A percentile compares a stretch with the other conserved stretches of the same genome.
Conservation (phyloP, 2,888 invertebrate genomes). For the Ceraclea dissimilis region DNA sequence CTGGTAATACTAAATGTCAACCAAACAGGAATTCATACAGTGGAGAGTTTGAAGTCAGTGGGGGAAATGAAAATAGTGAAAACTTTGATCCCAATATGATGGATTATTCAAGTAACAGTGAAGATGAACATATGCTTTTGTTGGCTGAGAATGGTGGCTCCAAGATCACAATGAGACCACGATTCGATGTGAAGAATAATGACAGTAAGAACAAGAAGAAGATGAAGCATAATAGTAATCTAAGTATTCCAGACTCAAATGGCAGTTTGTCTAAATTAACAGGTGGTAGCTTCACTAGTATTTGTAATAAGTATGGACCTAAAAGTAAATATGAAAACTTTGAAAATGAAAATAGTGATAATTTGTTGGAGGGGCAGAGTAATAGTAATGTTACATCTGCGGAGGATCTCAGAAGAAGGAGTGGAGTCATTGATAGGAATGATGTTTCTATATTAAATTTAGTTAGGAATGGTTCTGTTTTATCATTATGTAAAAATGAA, state of each 20-base stretch:
- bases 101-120: conserved; percentile 42
- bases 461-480: conserved; percentile 13
- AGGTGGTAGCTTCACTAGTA: conserved; percentile 34
- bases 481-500: conserved; percentile 13
- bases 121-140: conserved; percentile 45
- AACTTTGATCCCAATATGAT: conserved; percentile 11
- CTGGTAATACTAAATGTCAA: neutral
- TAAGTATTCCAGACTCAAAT: conserved; percentile 36
- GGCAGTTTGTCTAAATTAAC: conserved; percentile 34
- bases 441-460: conserved; percentile 12
- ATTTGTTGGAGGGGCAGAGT: conserved; percentile 29
- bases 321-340: conserved; percentile 39
- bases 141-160: conserved; percentile 44
- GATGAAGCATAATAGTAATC: conserved; percentile 21
- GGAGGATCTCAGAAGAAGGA: conserved; percentile 22
- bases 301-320: conserved; percentile 39
- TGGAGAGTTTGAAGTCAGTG: conserved; percentile 31
- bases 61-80: conserved; percentile 16
- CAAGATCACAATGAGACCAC: conserved; percentile 40
- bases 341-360: conserved; percentile 45
- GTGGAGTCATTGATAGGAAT: conserved; percentile 11
- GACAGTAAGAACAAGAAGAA: conserved; percentile 30
- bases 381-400: conserved; percentile 30
- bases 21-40: conserved; percentile 24
- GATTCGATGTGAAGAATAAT: conserved; percentile 31